phyloP scores from a whole-genome alignment of 92 coral and sea anemone species.

The Palythoa heliodiscus region DNA sequence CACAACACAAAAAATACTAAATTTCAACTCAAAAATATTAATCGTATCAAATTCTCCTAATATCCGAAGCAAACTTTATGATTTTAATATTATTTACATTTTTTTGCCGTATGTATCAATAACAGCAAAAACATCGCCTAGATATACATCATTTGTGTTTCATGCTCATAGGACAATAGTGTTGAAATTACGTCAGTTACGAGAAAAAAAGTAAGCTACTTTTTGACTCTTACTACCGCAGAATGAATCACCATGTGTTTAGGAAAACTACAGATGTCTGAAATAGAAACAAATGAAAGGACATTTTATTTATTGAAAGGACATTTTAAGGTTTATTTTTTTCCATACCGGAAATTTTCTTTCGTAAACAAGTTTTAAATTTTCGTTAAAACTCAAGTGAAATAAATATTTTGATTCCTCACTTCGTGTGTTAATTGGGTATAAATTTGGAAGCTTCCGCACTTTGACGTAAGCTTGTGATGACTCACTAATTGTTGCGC shows the following conservation, averaged over 20 bases:
- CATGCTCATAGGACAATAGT: neutral
- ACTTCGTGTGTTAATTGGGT: conserved; percentile 24
- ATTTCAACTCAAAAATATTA: neutral
- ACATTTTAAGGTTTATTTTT: neutral
- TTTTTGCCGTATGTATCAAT: neutral
- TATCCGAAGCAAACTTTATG: neutral
- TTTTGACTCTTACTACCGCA: neutral
- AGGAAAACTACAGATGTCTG: conserved; percentile 20
- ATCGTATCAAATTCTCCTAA: neutral
- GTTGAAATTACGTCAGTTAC: neutral
- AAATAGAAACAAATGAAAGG: conserved; percentile 7
- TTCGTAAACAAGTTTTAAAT: neutral
- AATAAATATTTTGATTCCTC: conserved; percentile 11
- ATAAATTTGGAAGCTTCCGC: conserved; percentile 5
- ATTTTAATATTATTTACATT: conserved; percentile 10
- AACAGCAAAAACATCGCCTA: neutral
- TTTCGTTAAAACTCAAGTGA: conserved; percentile 8
- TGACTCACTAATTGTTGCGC: too few species aligned
- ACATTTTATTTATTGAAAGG: too few species aligned
- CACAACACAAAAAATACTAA: neutral
- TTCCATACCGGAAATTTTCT: neutral
- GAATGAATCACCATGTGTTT: conserved; percentile 29
- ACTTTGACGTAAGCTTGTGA: conserved; percentile 1
- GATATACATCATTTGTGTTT: neutral
- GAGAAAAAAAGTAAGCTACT: conserved; percentile 21